Percentiles rank a stretch among this genome's conserved stretches.
phyloP scores from a whole-genome alignment of 2,797 vertebrate species.

The Acanthurus leucopareius region DNA sequence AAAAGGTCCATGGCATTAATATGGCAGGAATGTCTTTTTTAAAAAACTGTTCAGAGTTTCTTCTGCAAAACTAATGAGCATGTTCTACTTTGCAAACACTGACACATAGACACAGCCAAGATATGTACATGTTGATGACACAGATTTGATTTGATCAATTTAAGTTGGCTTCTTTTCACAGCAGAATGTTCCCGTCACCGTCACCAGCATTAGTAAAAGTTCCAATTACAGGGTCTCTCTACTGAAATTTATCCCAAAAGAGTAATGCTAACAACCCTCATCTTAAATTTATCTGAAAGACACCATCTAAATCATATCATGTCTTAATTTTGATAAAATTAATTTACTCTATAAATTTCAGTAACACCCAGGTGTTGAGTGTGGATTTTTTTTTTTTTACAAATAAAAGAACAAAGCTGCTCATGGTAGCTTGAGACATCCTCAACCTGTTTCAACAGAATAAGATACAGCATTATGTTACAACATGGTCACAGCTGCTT shows the following conservation, averaged over 20 bases:
- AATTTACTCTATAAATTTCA: background rate
- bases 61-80: slow-evolving; percentile 51
- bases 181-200: slow-evolving; percentile 24
- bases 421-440: background rate
- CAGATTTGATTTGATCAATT: slow-evolving; percentile 46
- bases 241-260: slow-evolving; percentile 4
- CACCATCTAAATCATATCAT: background rate
- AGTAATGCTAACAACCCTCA: slow-evolving; percentile 10
- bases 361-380: background rate
- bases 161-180: slow-evolving; percentile 22
- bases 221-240: slow-evolving; percentile 9
- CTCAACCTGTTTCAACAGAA: slow-evolving; percentile 1
- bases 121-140: slow-evolving; percentile 33
- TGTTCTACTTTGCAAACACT: slow-evolving; percentile 33
- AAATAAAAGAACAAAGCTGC: background rate
- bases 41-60: slow-evolving; percentile 13
- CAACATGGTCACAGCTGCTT: slow-evolving; percentile 36
- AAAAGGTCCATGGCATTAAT: slow-evolving; percentile 40
- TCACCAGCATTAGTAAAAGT: slow-evolving; percentile 20
- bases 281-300: background rate
- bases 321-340: slow-evolving; percentile 2
- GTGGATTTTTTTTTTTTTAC: background rate
- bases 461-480: background rate
- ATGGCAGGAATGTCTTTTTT: slow-evolving; percentile 54
- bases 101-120: slow-evolving; percentile 16